Evolutionary conservation across 2,888 invertebrate genomes (phyloP), one percentile per base, ranked within the genome.

Genomic region (Nemurella pictetii): DNA sequence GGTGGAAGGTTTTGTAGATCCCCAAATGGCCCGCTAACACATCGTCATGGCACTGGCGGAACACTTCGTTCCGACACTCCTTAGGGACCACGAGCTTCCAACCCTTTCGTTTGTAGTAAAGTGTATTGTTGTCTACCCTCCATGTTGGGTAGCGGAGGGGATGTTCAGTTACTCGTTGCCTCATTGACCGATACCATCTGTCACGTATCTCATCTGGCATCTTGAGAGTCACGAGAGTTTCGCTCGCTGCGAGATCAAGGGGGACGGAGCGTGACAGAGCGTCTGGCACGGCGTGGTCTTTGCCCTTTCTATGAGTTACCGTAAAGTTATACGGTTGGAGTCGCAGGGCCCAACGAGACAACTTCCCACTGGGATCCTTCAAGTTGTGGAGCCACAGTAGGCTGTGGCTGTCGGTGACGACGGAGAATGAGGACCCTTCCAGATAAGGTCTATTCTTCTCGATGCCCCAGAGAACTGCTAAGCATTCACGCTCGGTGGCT

Each of bases 21-120:
- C 89, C 89, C 0, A 86, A 83, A 74, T 89, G 89, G 25, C 88
- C 89, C 0, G 87, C 84, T 12, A 87, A 85, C 7, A 88, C 87
- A 7, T 84, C 84, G 85, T 89, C 87, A 77, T 89, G 89, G 84
- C 81, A 85, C 28, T 87, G 35, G 4, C 28, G 20, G 0, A 89
- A 83, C 5, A 87, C 30, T 4, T 84, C 32, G 12, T 72, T 20
- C 0, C 86, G 82, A 28, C 26, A 29, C 3, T 78, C 80, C 20
- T 87, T 86, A 26, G 87, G 86, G 0, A 88, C 85, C 0, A 87
- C 87, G 9, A 85, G 28, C 29, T 86, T 86, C 87, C 88, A 88
- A 1, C 2, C 5, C 28, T 20, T 15, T 75, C 28, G 15, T n/a
- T 5, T 30, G 28, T 5, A 4, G n/a, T n/a, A 83, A 1, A 83